These are phyloP conservation scores for Coleophora deauratella DNA, from an alignment of 2,888 invertebrate genomes.

Conservation along the genomic window DNA sequence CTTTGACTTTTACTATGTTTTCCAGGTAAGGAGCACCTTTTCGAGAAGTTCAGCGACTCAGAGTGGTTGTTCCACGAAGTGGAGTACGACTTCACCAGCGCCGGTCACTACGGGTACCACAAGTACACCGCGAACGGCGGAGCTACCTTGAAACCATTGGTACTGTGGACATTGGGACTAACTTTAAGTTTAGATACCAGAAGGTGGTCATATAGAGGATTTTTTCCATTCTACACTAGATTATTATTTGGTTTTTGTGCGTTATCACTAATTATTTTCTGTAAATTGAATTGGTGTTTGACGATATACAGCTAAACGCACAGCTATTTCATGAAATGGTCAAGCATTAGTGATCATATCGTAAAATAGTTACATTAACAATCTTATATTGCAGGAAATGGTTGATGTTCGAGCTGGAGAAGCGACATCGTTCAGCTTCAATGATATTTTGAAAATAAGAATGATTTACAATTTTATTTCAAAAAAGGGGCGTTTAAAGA, in stretches of 20 bases:
- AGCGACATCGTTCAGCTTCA: not conserved
- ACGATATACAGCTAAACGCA: no score
- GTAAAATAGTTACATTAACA: no score
- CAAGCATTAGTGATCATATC: no score
- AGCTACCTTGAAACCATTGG: slow-evolving; percentile 37
- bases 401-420: slow-evolving; percentile 13
- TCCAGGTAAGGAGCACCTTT: slow-evolving; percentile 41
- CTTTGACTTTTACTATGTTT: slow-evolving; percentile 8
- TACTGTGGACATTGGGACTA: no score
- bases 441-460: slow-evolving; percentile 6
- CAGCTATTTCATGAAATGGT: no score
- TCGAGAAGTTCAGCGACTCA: slow-evolving; percentile 25
- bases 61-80: slow-evolving; percentile 48
- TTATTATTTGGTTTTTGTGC: no score
- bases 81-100: slow-evolving; percentile 41
- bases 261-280: no score
- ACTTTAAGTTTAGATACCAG: no score
- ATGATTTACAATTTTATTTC: slow-evolving; percentile 1
- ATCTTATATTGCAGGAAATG: no score
- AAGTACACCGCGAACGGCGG: slow-evolving; percentile 40
- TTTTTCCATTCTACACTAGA: no score
- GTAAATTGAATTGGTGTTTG: no score
- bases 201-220: no score
- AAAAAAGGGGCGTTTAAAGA: slow-evolving; percentile 13
- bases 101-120: slow-evolving; percentile 39